Evolutionary conservation across 2,888 invertebrate genomes (phyloP).

Genomic region (Acanthosepion esculentum): DNA sequence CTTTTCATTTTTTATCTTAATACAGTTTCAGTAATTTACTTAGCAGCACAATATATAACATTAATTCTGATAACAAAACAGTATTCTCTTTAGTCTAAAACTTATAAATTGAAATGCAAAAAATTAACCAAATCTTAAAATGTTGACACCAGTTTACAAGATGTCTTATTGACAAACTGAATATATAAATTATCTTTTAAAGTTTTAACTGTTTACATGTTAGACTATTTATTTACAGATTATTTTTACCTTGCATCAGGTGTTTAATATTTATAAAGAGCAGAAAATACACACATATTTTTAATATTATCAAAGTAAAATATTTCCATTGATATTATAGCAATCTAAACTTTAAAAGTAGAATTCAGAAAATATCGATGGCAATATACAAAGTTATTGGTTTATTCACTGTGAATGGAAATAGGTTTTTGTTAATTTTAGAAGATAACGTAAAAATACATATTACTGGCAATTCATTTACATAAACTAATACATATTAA

Average conservation of each 20-base stretch:
- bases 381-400: neutral
- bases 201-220: neutral
- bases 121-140: neutral
- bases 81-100: too few species aligned
- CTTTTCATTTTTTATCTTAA: too few species aligned
- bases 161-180: neutral
- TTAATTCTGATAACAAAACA: neutral
- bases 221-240: neutral
- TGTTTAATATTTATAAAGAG: neutral
- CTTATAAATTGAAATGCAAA: too few species aligned
- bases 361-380: neutral
- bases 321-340: neutral
- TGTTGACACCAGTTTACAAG: neutral
- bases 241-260: neutral
- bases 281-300: neutral
- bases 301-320: neutral
- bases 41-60: neutral
- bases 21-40: too few species aligned
- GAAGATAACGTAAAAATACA: neutral
- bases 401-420: neutral
- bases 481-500: neutral
- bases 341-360: neutral
- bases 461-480: neutral
- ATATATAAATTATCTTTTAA: neutral
- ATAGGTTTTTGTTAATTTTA: neutral